Evolutionary conservation across 2,113 vertebrate genomes (phyloP).

Genomic region (Python bivittatus): DNA sequence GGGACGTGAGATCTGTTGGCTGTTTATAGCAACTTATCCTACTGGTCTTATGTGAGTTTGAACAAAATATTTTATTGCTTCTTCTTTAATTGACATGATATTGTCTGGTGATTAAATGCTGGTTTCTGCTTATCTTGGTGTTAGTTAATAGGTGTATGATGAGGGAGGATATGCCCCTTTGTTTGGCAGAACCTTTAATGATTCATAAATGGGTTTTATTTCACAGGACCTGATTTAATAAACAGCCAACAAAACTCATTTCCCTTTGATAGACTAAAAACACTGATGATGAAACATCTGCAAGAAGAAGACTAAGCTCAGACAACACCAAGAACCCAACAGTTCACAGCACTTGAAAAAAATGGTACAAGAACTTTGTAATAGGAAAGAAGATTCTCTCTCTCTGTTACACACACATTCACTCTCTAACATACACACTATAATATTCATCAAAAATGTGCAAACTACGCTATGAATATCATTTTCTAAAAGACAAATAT

Average conservation of each 20-base stretch:
- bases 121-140: neutral
- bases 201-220: neutral
- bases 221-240: neutral
- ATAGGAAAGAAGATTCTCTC: neutral
- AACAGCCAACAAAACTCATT: neutral
- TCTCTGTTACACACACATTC: no score
- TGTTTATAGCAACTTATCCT: neutral
- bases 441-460: neutral
- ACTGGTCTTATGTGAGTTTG: neutral
- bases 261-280: neutral
- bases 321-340: neutral
- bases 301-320: neutral
- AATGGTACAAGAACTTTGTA: neutral
- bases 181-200: neutral
- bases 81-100: neutral
- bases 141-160: neutral
- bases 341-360: neutral
- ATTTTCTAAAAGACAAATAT: constrained; percentile 18
- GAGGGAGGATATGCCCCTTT: neutral
- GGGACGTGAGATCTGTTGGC: neutral
- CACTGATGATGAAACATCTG: neutral
- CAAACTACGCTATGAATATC: constrained; percentile 20
- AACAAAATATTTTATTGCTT: neutral
- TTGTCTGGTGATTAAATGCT: neutral
- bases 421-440: no score